Evolutionary conservation across 1,140 invertebrate genomes (phyloP), one percentile per base, ranked within the genome.

Genomic region (Sminthurides bifidus): DNA sequence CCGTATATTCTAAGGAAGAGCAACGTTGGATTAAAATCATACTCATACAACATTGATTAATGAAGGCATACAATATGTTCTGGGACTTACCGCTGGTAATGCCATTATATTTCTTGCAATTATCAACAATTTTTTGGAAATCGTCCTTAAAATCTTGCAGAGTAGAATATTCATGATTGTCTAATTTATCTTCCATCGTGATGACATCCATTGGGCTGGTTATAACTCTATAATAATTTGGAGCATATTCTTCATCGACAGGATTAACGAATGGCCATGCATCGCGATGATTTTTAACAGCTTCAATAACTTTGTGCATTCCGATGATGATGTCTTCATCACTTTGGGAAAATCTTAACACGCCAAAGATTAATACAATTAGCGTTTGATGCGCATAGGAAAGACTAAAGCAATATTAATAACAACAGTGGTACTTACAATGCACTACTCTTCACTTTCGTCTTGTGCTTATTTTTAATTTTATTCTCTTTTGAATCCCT

Each of bases 181-280:
- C 85, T 15, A 92, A 72, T 63, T 87, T 83, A 59, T 86, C 83
- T 69, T 92, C 89, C 81, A 94, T 92, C 61, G 81, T 82, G 41
- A 80, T 78, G 35, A 92, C 73, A 71, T 91, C 86, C 87, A 92
- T 92, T 14, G 88, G 88, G 61, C 81, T 74, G 65, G 33, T 31
- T 59, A 59, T 54, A 8, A 65, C 49, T 58, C 30, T 74, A 59
- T 87, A 84, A 69, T 90, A 92, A 68, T 87, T 85, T 1, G 90
- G 90, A 1, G 89, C 89, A 68, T 85, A 88, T 66, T 87, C 83
- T 69, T 93, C 88, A 53, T 91, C 86, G 1, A 94, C 88, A 3
- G 88, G 84, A 69, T 90, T 85, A 64, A 84, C 75, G 70, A 93
- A 93, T 1, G 89, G 89, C 89, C 89, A 93, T 2, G 89, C 86